Evolutionary conservation across 2,113 vertebrate species (phyloP), one percentile per base, ranked within the genome.

Genomic region (Hippolais icterina): DNA sequence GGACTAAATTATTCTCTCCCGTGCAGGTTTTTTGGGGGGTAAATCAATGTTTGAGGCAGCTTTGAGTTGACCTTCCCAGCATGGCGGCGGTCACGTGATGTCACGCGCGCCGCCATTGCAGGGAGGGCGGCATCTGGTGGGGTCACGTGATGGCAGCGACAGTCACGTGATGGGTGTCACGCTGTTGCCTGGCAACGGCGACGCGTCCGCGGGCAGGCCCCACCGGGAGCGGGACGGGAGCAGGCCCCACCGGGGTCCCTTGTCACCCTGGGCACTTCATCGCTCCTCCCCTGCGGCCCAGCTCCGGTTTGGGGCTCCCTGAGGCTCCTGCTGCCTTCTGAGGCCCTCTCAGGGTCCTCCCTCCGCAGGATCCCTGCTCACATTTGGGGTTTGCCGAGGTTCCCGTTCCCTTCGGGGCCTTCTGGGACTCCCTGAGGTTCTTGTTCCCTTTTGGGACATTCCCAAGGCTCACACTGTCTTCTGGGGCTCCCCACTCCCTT

Each of bases 41-140:
- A n/a, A n/a, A 42, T 2, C 7, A 0, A 8, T 0, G 14, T 6
- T 19, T 1, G 37, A 27, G 18, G 19, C 8, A 0, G 0, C 4
- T 28, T 8, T 22, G 47, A 0, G 0, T 6, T 21, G 70, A 76
- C 87, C 87, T 54, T 23, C 70, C 47, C 70, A 90, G 35, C 1
- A 61, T 83, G 79, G 79, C 79, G 41, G 15, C 1, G 6, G 8
- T 3, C 79, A 42, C 25, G 63, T 69, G 87, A 35, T 2, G 4
- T 2, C 10, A 1, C 2, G 2, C 2, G 5, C 2, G 9, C 6
- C 19, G 69, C 63, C 78, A 61, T 68, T 6, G 10, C 1, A 0
- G n/a, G 14, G 11, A 25, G 77, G 69, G 11, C 53, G 2, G 1
- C 0, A 0, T 1, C 0, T 6, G 0, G 1, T 1, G 0, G 15